These are phyloP conservation scores for Nesogale talazaci DNA, from an alignment of 2,113 vertebrate genomes.

Conservation along the genomic window DNA sequence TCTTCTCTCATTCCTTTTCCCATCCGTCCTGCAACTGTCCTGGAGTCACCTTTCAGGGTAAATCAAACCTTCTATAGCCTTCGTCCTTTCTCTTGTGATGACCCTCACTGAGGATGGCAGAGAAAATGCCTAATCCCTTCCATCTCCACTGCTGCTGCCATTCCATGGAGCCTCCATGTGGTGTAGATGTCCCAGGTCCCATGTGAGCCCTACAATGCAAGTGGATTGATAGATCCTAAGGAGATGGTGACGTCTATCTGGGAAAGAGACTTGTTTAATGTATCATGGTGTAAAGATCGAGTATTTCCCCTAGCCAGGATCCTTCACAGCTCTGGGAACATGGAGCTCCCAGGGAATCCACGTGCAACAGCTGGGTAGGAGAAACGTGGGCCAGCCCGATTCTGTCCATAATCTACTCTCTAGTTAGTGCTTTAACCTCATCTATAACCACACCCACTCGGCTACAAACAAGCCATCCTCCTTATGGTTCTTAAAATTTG, in stretches of 20 bases:
- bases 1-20: background rate
- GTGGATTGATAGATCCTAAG: background rate
- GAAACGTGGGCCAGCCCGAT: too few species aligned
- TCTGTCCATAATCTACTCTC: too few species aligned
- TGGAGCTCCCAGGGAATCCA: too few species aligned
- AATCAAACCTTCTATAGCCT: accelerated
- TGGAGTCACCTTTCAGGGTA: background rate
- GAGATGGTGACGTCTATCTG: background rate
- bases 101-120: accelerated
- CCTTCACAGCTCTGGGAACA: too few species aligned
- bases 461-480: background rate
- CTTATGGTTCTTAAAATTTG: background rate
- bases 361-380: too few species aligned
- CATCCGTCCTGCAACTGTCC: background rate
- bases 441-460: background rate
- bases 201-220: too few species aligned
- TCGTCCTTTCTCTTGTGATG: background rate
- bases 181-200: background rate
- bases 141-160: background rate
- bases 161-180: too few species aligned
- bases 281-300: too few species aligned
- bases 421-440: too few species aligned
- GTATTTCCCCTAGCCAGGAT: background rate
- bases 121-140: too few species aligned
- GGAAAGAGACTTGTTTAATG: background rate